Evolutionary conservation across 1,140 invertebrate species (phyloP).

Genomic region (Euschistus heros): DNA sequence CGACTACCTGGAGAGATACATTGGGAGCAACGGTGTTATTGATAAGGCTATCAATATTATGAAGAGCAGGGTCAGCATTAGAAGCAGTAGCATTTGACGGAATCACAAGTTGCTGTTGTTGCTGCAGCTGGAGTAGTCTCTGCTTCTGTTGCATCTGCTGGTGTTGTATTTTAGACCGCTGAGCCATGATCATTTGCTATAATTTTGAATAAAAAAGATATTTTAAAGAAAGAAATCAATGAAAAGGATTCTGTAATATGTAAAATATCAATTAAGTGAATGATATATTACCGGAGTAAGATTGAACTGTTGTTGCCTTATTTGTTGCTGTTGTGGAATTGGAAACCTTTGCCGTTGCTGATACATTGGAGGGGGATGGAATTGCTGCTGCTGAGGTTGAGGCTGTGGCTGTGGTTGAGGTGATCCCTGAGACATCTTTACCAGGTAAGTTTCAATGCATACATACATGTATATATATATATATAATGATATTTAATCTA

Average conservation of each 20-base stretch:
- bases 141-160: constrained; percentile 38
- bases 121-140: constrained; percentile 45
- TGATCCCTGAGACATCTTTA: constrained; percentile 5
- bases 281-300: not conserved
- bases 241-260: too few relatives aligned
- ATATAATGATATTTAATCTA: not conserved
- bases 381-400: constrained; percentile 25
- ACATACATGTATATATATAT: not conserved
- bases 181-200: constrained; percentile 24
- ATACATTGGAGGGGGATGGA: constrained; percentile 32
- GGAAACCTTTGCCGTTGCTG: constrained; percentile 31
- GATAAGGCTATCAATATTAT: constrained; percentile 64
- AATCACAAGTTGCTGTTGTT: constrained; percentile 57
- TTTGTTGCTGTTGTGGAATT: constrained; percentile 20
- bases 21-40: constrained; percentile 73
- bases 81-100: constrained; percentile 49
- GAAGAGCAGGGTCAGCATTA: constrained; percentile 38
- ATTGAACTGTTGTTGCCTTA: not conserved
- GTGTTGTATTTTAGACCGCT: constrained; percentile 32
- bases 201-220: too few relatives aligned
- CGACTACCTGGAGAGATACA: constrained; percentile 53
- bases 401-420: not conserved
- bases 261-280: too few relatives aligned
- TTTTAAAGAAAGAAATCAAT: too few relatives aligned
- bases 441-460: not conserved